Evolutionary conservation across 2,797 vertebrate genomes (phyloP), one percentile per base, ranked within the genome.

Genomic region (Sitta carolinensis): DNA sequence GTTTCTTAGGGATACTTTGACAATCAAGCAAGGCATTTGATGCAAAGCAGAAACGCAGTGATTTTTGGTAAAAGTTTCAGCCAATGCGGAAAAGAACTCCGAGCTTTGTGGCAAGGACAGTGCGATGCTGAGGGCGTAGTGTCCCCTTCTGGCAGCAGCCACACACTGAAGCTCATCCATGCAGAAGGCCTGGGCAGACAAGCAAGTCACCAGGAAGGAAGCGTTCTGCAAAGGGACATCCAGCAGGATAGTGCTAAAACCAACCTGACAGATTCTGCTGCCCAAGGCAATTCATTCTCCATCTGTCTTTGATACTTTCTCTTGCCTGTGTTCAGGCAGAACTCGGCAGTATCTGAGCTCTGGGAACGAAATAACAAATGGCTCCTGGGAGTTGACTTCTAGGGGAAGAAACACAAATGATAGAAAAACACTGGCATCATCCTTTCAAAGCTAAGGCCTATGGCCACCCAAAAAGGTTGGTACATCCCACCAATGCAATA

Each of bases 101-200:
- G 9, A 74, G 26, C 47, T 89, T n/a, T 66, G 75, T 45, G 52
- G 43, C 32, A 69, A 55, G n/a, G 50, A 36, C n/a, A 61, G 45
- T 2, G 5, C 1, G 12, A 58, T 15, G 55, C 89, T 82, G 72
- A 48, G 32, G 43, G 58, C 2, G 1, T 61, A 94, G 85, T 32
- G 92, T 67, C 92, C 79, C 82, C 95, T 94, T 76, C 92, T 91
- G 94, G 85, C 48, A 66, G 43, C 20, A 89, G 45, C 40, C 55
- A 59, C 29, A 15, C n/a, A 74, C 16, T 67, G 27, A 66, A 59
- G 6, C 40, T 11, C 3, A 36, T 30, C 16, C 4, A 5, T 9
- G 32, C 45, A 52, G 47, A 70, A 63, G 20, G n/a, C 48, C 43
- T 5, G 16, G 34, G 40, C 36, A 26, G 66, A 29, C 9, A 16